Base-by-base conservation (phyloP, 1,140 invertebrate species). In the Ladona fulva region DNA sequence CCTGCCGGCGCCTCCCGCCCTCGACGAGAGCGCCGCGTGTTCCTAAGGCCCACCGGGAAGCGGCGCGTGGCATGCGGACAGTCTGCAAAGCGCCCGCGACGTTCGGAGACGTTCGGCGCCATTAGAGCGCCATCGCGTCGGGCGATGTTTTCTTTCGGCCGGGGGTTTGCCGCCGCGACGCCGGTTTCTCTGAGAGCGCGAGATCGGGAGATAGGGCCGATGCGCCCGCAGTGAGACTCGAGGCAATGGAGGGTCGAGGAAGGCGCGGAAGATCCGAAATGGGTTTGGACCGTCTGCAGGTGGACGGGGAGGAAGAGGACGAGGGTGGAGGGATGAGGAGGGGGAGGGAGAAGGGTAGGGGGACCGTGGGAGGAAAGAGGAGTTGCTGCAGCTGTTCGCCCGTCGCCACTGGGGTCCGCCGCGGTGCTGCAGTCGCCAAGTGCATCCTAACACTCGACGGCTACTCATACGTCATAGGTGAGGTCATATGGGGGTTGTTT, bases 391-490 rank as follows among this genome's bases (percentile, higher is more conserved):
- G 74, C 74, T 42, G 74, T 66, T 66, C 52, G 16, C 52, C 74
- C 74, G 74, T 75, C 14, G 74, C 74, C 81, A 5, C 79, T 81
- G 66, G 77, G 79, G 82, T 78, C 76, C 42, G 24, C 75, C 14
- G 79, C 12, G 86, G 86, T 52, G 84, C 86, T 77, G 88, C 88
- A 76, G 86, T 89, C 14, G 88, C 90, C 81, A 92, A 92, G 85
- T 93, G 92, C 84, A 90, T 93, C 37, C 88, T 93, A 75, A 93
- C 91, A 25, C 86, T 93, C 76, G 92, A 93, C 82, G 92, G 92
- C 81, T 93, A 93, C 85, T 92, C 90, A 78, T 93, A 93, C 84
- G 91, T 93, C 81, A 93, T 93, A 87, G 92, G 92, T 93, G 86
- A 91, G 90, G 80, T 37, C 29, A 37, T 37, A 5, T 37, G 29